These are phyloP conservation scores for Stichodactyla mertensii DNA, from an alignment of 64 coral and sea anemone genomes.

Conservation along the genomic window DNA sequence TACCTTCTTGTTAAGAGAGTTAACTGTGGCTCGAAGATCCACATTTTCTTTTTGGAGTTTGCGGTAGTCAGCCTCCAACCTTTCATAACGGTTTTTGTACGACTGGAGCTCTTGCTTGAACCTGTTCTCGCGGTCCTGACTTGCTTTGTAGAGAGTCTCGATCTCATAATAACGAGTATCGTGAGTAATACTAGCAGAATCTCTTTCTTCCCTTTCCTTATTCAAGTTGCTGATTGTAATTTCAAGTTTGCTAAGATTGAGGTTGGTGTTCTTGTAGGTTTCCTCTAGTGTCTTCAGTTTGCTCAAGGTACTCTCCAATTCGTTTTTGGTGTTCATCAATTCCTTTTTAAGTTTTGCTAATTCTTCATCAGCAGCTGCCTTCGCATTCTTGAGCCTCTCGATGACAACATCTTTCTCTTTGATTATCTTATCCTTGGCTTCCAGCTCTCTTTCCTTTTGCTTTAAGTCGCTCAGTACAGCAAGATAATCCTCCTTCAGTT, in stretches of 20 bases:
- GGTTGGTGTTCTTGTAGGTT: constrained; percentile 60
- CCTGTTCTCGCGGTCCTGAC: constrained; percentile 73
- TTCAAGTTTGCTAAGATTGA: constrained; percentile 86
- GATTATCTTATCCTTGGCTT: constrained; percentile 56
- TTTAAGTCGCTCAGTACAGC: constrained; percentile 43
- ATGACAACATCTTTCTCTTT: constrained; percentile 61
- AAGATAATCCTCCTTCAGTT: constrained; percentile 76
- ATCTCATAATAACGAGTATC: constrained; percentile 90
- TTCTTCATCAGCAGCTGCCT: constrained; percentile 66
- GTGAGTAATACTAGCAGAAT: constrained; percentile 60
- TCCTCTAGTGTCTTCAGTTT: constrained; percentile 77
- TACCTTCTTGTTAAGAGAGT: constrained; percentile 75
- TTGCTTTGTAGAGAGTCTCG: constrained; percentile 80
- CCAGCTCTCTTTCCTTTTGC: constrained; percentile 46
- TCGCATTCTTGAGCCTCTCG: constrained; percentile 49
- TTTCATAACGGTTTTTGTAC: constrained; percentile 75
- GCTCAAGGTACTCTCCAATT: constrained; percentile 59
- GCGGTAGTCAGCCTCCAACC: constrained; percentile 77
- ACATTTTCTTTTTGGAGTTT: constrained; percentile 90
- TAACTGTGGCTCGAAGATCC: constrained; percentile 80
- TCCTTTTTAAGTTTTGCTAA: constrained; percentile 70
- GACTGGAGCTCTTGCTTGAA: constrained; percentile 79
- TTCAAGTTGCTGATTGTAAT: constrained; percentile 75
- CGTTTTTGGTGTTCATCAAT: constrained; percentile 78
- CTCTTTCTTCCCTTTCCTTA: constrained; percentile 83